Conservation (phyloP, 2,888 invertebrate species). For the Mythimna albipuncta region DNA sequence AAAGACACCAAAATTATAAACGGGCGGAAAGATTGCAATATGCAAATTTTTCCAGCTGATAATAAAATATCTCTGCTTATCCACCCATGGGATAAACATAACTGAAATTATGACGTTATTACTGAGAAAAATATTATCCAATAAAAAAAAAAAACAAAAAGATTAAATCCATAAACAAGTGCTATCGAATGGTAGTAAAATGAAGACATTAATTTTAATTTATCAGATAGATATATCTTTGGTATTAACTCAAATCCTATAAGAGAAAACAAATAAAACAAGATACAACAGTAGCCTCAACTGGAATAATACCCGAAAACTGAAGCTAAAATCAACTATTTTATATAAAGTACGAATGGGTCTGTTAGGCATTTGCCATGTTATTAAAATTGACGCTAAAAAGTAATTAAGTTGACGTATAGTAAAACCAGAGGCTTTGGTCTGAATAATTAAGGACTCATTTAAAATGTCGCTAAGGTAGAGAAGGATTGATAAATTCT, state of each 20-base stretch:
- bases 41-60: too few species aligned
- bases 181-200: background rate
- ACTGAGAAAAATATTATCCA: background rate
- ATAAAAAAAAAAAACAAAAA: too few species aligned
- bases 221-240: too few species aligned
- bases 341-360: background rate
- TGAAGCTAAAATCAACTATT: background rate
- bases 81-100: too few species aligned
- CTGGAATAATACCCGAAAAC: background rate
- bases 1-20: too few species aligned
- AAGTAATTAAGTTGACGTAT: slow-evolving; percentile 3
- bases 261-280: too few species aligned
- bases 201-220: background rate
- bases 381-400: background rate
- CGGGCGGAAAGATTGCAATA: too few species aligned
- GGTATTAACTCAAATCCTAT: too few species aligned
- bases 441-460: background rate
- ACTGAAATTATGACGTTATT: background rate
- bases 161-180: background rate
- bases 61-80: too few species aligned
- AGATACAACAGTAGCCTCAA: background rate
- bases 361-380: background rate
- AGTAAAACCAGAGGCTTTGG: background rate
- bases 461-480: background rate
- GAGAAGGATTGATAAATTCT: background rate